phyloP scores from a whole-genome alignment of 2,888 invertebrate genomes.

The Minunthozetes semirufus region DNA sequence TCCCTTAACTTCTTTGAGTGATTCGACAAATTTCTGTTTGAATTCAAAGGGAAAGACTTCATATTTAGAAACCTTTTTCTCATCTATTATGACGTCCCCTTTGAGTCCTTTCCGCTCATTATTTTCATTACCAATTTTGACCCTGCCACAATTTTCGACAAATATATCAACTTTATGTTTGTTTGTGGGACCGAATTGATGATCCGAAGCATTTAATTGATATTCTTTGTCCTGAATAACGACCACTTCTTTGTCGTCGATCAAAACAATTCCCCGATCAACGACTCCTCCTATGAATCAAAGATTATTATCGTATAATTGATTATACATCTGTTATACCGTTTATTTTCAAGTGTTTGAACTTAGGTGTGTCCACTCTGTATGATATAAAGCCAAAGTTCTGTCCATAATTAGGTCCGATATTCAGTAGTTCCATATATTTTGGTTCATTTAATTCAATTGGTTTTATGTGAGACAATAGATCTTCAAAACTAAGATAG shows the following conservation, averaged over 20 bases:
- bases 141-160: background rate
- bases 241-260: background rate
- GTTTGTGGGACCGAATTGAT: background rate
- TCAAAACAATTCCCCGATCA: background rate
- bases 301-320: background rate
- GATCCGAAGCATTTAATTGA: background rate
- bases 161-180: background rate
- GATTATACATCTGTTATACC: background rate
- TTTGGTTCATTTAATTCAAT: background rate
- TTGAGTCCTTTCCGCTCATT: background rate
- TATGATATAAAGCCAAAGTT: background rate
- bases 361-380: background rate
- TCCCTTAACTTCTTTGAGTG: background rate
- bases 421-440: background rate
- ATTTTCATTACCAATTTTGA: background rate
- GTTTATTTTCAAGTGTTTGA: background rate
- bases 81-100: background rate
- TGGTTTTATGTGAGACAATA: background rate
- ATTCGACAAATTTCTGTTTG: background rate
- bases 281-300: too few relatives aligned
- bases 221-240: background rate
- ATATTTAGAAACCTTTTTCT: background rate
- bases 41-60: background rate
- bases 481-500: constrained; percentile 24
- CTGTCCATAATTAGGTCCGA: background rate